These are phyloP conservation scores for Platygyra sinensis DNA, from an alignment of 64 coral and sea anemone genomes.

Conservation along the genomic window DNA sequence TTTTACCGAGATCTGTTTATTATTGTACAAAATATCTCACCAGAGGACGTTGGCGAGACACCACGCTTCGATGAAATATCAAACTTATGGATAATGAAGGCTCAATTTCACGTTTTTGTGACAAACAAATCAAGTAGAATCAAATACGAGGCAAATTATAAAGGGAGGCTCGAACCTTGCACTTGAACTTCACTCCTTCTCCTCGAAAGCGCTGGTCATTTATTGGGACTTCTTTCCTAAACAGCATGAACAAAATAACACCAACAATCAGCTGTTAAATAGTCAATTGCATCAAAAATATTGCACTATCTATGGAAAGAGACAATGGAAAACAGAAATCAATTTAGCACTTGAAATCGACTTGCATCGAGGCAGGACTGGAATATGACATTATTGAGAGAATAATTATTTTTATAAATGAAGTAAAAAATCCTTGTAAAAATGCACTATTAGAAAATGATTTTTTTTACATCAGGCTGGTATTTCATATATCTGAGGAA, in stretches of 20 bases:
- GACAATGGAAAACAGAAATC: neutral
- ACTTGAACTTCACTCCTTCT: slow-evolving; percentile 88
- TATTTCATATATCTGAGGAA: neutral
- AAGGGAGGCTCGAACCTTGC: slow-evolving; percentile 58
- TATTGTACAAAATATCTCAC: neutral
- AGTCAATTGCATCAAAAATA: neutral
- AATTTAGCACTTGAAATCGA: neutral
- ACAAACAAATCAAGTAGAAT: neutral
- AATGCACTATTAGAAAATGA: neutral
- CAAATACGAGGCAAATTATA: neutral
- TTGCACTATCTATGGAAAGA: neutral
- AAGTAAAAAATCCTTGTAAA: neutral
- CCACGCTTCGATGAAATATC: neutral
- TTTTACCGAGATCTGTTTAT: neutral
- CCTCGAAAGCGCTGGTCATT: slow-evolving; percentile 83
- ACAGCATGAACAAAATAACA: neutral
- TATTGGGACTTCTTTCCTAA: slow-evolving; percentile 37
- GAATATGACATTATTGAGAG: neutral
- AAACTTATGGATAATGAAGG: neutral
- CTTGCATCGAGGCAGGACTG: neutral
- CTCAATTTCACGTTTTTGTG: neutral
- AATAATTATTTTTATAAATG: neutral
- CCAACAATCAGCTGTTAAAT: neutral
- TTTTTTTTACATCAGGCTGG: neutral
- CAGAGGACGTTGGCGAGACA: neutral